Evolutionary conservation across 2,888 invertebrate species (phyloP), one percentile per base, ranked within the genome.

Genomic region (Steinernema hermaphroditum): DNA sequence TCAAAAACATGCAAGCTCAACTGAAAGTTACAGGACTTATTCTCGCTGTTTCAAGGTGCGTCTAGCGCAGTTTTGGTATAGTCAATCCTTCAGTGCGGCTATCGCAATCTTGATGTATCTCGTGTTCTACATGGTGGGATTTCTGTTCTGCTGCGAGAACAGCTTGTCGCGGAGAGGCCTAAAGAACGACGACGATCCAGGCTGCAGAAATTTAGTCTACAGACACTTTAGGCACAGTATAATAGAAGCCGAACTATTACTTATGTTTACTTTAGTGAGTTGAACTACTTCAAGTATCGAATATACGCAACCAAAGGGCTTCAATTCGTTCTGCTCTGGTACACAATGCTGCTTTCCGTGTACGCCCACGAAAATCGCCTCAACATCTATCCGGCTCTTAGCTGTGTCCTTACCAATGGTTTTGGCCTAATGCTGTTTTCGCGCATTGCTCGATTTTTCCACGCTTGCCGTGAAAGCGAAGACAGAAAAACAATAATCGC

Each of bases 351-450:
- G 9, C 71, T 82, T 29, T 72, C 81, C 9, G 75, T 81, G 12
- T 82, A 78, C 72, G 81, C 81, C 2, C 78, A 81, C 70, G 80
- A 80, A 68, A 73, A 80, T 16, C 76, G 71, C 41, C 71, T 82
- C 68, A 81, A 81, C 72, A 80, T 82, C 22, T 82, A 82, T 73
- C 81, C 82, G 22, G 81, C 81, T 0, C 70, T 82, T 2, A 76
- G 75, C 29, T 78, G 78, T 69, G 79, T 82, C 22, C 49, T 82
- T 0, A 76, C 82, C 9, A 82, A 82, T 43, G 81, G 82, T 9
- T 82, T 82, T 69, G 81, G 82, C 24, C 62, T 81, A 22, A 78
- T 81, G 76, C 68, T 82, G 9, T 82, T 82, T 72, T 77, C 78
- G 22, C 74, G 81, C 73, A 82, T 82, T 54, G 75, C 80, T 2